A percentile compares a stretch with the other conserved stretches of the same genome.
phyloP scores from a whole-genome alignment of 2,797 vertebrate genomes.

The Pelochelys cantorii region DNA sequence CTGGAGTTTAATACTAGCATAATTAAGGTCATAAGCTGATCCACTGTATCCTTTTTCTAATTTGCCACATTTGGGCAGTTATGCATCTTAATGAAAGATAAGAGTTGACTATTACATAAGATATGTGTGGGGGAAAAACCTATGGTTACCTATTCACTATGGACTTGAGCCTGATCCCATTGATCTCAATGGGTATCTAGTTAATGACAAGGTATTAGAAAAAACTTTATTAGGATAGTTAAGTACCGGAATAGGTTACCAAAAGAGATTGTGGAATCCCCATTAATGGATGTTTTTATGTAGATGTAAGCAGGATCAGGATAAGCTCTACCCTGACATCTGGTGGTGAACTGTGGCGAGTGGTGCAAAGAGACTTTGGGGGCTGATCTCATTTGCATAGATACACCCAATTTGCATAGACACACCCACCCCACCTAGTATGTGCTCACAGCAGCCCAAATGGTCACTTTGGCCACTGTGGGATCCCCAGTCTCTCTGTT shows the following conservation, averaged over 20 bases:
- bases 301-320: too few species aligned
- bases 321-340: too few species aligned
- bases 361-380: too few species aligned
- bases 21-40: slow-evolving; percentile 6
- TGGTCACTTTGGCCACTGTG: too few species aligned
- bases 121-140: background rate
- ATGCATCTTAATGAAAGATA: slow-evolving; percentile 45
- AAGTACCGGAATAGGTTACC: background rate
- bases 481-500: too few species aligned
- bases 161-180: background rate
- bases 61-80: slow-evolving; percentile 44
- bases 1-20: background rate
- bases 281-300: background rate
- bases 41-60: background rate
- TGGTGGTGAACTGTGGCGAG: too few species aligned
- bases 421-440: too few species aligned
- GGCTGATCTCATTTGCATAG: too few species aligned
- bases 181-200: background rate
- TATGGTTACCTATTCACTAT: background rate
- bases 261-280: background rate
- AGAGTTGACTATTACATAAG: background rate
- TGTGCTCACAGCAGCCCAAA: too few species aligned
- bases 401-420: too few species aligned
- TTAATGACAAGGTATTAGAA: slow-evolving; percentile 11
- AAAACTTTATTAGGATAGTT: background rate